A percentile compares a stretch with the other conserved stretches of the same genome.
Evolutionary conservation across 1,140 invertebrate species (phyloP).

Genomic region (Aleiodes sp.): DNA sequence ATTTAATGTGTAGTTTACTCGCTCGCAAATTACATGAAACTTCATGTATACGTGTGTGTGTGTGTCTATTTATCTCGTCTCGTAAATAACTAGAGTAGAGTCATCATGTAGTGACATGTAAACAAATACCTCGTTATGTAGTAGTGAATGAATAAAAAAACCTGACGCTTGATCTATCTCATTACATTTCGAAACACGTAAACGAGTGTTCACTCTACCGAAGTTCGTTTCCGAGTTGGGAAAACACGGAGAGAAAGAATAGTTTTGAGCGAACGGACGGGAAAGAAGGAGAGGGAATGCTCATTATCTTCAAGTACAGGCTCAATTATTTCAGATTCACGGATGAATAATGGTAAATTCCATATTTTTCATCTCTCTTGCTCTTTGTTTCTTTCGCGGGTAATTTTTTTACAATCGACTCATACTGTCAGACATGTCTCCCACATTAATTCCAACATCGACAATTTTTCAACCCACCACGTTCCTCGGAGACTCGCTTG

Average conservation of each 20-base stretch:
- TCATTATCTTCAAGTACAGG: constrained; percentile 3
- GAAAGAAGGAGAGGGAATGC: too few relatives aligned
- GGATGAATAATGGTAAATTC: not conserved
- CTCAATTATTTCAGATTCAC: constrained; percentile 14
- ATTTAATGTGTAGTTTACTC: constrained; percentile 8
- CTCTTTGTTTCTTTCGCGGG: not conserved
- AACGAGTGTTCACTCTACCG: too few relatives aligned
- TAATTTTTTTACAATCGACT: not conserved
- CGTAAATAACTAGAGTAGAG: not conserved
- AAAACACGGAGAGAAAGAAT: too few relatives aligned
- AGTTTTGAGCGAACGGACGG: too few relatives aligned
- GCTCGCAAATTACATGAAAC: not conserved
- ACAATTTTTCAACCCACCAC: too few relatives aligned
- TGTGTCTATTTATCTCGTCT: too few relatives aligned
- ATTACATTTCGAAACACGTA: too few relatives aligned
- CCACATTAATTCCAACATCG: not conserved
- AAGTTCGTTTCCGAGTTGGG: too few relatives aligned
- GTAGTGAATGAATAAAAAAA: too few relatives aligned
- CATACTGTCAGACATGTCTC: constrained; percentile 4
- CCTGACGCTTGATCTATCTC: not conserved
- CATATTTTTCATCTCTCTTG: not conserved
- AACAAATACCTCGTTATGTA: too few relatives aligned
- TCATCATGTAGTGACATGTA: constrained; percentile 3
- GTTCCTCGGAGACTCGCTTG: not conserved
- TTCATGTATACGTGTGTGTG: too few relatives aligned